phyloP scores from a whole-genome alignment of 2,888 invertebrate genomes.

The Callyntrura sp. region DNA sequence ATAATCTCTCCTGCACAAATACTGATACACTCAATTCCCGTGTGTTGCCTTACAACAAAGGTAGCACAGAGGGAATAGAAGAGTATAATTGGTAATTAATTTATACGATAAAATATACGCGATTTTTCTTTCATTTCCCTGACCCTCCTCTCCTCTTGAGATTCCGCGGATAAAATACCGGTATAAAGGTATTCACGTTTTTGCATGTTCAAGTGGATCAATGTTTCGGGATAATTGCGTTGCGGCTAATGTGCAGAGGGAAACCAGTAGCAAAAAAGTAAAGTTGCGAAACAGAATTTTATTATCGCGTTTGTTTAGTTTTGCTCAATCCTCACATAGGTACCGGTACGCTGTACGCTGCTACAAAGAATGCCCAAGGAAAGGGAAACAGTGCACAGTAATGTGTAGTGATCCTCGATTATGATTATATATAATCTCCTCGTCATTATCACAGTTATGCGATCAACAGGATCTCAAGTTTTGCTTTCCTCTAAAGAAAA shows the following conservation, averaged over 20 bases:
- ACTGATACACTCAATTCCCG: too few species aligned
- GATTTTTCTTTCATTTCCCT: background rate
- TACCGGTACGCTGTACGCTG: background rate
- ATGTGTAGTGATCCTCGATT: background rate
- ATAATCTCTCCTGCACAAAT: too few species aligned
- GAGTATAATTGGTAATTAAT: background rate
- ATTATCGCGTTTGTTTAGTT: background rate
- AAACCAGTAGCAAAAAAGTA: constrained; percentile 11
- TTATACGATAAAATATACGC: background rate
- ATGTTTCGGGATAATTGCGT: background rate
- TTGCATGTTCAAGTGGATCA: background rate
- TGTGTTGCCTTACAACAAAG: too few species aligned
- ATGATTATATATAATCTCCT: constrained; percentile 5
- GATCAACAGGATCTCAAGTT: constrained; percentile 21
- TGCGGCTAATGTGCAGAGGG: constrained; percentile 1
- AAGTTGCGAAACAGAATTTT: background rate
- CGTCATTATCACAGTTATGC: constrained; percentile 25
- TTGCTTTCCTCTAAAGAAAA: constrained; percentile 31
- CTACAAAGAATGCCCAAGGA: background rate
- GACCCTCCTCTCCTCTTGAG: background rate
- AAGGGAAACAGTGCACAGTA: background rate
- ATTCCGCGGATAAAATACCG: background rate
- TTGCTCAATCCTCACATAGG: constrained; percentile 24
- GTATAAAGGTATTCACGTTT: background rate
- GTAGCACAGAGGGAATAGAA: background rate